Evolutionary conservation across 2,113 vertebrate genomes (phyloP).

Genomic region (Archocentrus centrarchus): DNA sequence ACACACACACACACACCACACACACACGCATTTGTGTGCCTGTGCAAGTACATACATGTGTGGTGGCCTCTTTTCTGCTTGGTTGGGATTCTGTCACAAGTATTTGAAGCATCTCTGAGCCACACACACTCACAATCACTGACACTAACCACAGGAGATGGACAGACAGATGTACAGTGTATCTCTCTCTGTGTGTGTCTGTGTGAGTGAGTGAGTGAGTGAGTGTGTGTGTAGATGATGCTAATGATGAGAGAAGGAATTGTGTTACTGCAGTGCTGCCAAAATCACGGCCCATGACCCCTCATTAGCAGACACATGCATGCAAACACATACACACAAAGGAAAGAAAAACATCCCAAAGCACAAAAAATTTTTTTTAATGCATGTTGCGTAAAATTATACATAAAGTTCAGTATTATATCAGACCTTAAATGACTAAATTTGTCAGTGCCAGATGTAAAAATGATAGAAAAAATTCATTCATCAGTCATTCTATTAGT

Average conservation of each 20-base stretch:
- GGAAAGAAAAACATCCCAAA: background rate
- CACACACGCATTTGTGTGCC: conserved; percentile 25
- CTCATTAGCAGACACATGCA: conserved; percentile 2
- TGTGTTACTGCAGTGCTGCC: conserved; percentile 36
- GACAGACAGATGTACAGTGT: conserved; percentile 52
- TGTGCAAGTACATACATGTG: conserved; percentile 51
- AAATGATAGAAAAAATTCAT: background rate
- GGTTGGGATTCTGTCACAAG: conserved; percentile 79
- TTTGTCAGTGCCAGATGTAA: too few species aligned
- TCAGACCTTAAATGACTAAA: too few species aligned
- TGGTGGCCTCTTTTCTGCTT: conserved; percentile 78
- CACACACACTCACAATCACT: conserved; percentile 66
- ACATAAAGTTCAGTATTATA: background rate
- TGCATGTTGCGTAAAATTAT: background rate
- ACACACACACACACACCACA: background rate
- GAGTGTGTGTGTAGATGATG: conserved; percentile 47
- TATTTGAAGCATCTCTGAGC: conserved; percentile 58
- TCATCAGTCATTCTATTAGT: too few species aligned
- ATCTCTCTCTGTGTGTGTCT: conserved; percentile 8
- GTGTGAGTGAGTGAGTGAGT: conserved; percentile 29
- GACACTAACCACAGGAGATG: conserved; percentile 60
- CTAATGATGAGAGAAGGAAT: conserved; percentile 63
- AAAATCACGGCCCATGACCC: conserved; percentile 35
- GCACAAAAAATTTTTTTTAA: background rate
- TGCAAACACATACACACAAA: background rate